These are phyloP conservation scores for Aelia acuminata DNA, from an alignment of 2,888 invertebrate species.

Conservation along the genomic window DNA sequence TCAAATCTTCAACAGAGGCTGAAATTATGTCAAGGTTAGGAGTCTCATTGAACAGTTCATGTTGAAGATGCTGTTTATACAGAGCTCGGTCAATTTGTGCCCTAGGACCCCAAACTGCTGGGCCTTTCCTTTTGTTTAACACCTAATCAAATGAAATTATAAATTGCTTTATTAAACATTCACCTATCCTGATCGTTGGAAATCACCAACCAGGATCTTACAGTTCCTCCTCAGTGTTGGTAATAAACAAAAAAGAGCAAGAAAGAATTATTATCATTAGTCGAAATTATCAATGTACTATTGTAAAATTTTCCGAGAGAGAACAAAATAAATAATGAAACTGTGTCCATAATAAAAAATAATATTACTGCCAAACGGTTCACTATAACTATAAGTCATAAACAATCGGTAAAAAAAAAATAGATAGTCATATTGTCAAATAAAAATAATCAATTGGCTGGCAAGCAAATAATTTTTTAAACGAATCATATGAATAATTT, in stretches of 20 bases:
- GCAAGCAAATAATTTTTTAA: background rate
- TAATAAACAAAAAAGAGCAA: background rate
- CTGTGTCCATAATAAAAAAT: background rate
- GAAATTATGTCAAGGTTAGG: constrained; percentile 78
- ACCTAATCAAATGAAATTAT: constrained; percentile 70
- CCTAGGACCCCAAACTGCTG: constrained; percentile 90
- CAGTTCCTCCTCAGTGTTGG: background rate
- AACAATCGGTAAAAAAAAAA: background rate
- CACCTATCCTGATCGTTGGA: constrained; percentile 29
- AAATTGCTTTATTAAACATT: background rate
- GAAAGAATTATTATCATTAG: background rate
- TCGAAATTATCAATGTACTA: background rate
- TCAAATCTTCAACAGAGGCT: constrained; percentile 84
- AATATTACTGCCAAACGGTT: background rate
- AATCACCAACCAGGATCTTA: background rate
- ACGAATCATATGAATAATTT: background rate
- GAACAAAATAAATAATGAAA: background rate
- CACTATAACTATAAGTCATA: background rate
- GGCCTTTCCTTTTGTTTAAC: constrained; percentile 85
- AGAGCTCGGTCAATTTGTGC: constrained; percentile 89
- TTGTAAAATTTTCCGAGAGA: background rate
- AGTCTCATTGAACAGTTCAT: constrained; percentile 76
- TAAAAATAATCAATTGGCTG: background rate
- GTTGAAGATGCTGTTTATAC: constrained; percentile 83
- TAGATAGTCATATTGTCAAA: background rate